phyloP scores from a whole-genome alignment of 2,797 vertebrate genomes.

The Chloroceryle inda region DNA sequence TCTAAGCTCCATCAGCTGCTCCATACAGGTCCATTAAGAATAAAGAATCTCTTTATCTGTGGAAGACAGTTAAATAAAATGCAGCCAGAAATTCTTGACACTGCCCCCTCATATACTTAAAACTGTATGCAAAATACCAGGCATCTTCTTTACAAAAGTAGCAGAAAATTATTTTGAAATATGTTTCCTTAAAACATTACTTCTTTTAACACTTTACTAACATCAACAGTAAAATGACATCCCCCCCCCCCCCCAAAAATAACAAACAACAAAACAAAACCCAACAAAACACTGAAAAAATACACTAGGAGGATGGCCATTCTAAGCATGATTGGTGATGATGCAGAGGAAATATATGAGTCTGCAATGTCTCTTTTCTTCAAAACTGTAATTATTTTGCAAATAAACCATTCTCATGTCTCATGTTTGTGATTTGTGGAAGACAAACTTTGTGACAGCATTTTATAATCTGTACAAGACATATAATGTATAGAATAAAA shows the following conservation, averaged over 20 bases:
- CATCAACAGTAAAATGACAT: neutral
- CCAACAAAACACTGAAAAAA: neutral
- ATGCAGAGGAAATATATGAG: accelerated
- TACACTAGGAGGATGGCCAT: neutral
- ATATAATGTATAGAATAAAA: neutral
- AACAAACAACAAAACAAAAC: no score
- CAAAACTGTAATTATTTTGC: neutral
- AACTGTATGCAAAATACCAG: neutral
- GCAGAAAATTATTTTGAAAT: neutral
- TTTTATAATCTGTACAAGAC: neutral
- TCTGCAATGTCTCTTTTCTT: neutral
- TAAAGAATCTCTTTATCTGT: neutral
- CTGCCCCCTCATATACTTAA: neutral
- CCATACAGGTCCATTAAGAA: neutral
- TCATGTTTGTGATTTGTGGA: neutral
- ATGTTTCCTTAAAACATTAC: neutral
- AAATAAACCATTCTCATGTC: neutral
- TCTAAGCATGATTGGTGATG: neutral
- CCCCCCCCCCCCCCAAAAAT: no score
- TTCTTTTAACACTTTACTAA: neutral
- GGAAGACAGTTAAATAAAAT: neutral
- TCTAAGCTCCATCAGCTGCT: neutral
- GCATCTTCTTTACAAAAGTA: neutral
- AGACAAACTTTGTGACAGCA: neutral
- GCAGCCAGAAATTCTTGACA: neutral